Evolutionary conservation across 2,888 invertebrate species (phyloP).

Genomic region (Heliconius sara): DNA sequence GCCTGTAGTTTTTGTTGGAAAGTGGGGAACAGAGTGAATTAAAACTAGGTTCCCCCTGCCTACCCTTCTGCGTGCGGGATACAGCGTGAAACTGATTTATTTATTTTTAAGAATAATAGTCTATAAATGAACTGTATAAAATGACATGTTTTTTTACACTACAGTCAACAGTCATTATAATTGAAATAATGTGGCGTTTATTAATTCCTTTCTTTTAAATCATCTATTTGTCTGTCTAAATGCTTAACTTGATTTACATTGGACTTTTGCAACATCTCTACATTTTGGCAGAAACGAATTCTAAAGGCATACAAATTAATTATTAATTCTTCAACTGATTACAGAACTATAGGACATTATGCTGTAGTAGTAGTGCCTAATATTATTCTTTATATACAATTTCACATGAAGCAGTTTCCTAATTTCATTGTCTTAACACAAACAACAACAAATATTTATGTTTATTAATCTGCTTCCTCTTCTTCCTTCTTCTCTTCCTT

Average conservation of each 20-base stretch:
- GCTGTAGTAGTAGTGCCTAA: neutral
- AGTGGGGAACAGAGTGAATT: no score
- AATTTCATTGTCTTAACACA: neutral
- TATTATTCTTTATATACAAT: no score
- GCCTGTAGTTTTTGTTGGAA: no score
- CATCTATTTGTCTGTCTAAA: neutral
- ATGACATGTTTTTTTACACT: neutral
- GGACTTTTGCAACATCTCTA: neutral
- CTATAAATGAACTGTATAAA: neutral
- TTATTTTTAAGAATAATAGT: neutral
- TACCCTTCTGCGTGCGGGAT: no score
- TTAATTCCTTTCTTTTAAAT: neutral
- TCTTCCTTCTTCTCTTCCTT: no score
- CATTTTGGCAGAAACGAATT: neutral
- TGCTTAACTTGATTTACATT: neutral
- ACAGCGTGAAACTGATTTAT: no score
- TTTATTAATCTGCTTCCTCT: no score
- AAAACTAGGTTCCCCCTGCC: no score
- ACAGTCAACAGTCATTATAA: neutral
- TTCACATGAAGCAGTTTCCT: neutral
- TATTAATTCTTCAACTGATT: neutral
- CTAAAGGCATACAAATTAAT: neutral
- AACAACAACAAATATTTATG: neutral
- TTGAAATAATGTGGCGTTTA: neutral
- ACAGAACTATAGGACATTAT: no score